Evolutionary conservation across 2,113 vertebrate genomes (phyloP).

Genomic region (Tricholaema leucomelas): DNA sequence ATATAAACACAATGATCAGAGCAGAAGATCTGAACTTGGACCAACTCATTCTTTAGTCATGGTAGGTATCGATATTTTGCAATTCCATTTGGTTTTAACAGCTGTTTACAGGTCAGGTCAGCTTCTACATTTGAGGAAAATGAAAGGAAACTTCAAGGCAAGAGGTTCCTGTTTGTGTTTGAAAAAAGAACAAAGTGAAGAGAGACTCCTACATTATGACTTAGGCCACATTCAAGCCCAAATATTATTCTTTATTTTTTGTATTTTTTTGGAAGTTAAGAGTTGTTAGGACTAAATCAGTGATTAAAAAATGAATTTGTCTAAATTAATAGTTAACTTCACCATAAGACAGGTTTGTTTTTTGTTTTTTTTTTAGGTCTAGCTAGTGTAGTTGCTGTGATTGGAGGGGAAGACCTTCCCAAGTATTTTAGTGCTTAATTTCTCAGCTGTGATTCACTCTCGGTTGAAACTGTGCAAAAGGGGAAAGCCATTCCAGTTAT

Average conservation of each 20-base stretch:
- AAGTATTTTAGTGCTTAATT: constrained; percentile 20
- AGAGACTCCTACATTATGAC: not conserved
- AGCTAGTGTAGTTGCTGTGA: not conserved
- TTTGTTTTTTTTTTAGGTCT: not conserved
- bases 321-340: not conserved
- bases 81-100: not conserved
- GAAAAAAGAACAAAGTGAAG: not conserved
- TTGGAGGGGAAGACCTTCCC: not conserved
- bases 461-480: not conserved
- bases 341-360: no score
- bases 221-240: not conserved
- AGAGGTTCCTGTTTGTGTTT: not conserved
- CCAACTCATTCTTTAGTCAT: not conserved
- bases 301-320: not conserved
- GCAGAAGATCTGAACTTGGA: not conserved
- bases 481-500: not conserved
- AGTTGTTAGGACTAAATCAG: not conserved
- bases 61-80: not conserved
- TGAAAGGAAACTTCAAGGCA: not conserved
- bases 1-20: not conserved
- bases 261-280: not conserved
- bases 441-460: not conserved
- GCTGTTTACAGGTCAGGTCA: not conserved
- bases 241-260: not conserved
- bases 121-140: not conserved